Evolutionary conservation across 2,888 invertebrate species (phyloP).

Genomic region (Melipona bicolor): DNA sequence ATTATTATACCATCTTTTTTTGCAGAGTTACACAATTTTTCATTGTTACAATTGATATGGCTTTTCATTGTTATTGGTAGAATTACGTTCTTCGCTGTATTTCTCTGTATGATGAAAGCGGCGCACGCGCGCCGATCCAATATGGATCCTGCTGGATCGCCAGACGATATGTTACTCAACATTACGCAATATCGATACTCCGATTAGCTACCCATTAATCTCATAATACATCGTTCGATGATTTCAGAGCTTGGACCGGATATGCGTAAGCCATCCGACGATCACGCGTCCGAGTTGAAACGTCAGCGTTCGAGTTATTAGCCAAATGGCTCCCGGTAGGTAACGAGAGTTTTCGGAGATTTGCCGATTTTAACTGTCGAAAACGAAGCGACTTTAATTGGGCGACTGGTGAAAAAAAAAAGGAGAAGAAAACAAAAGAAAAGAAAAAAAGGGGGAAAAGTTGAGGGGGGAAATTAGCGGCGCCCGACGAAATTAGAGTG

Average conservation of each 20-base stretch:
- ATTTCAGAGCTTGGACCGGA: slow-evolving; percentile 23
- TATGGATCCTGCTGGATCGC: background rate
- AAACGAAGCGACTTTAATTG: slow-evolving; percentile 30
- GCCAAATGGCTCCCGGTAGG: background rate
- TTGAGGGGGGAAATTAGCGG: slow-evolving; percentile 21
- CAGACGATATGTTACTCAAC: slow-evolving; percentile 13
- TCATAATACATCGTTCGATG: slow-evolving; percentile 23
- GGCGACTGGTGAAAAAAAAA: background rate
- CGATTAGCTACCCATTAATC: slow-evolving; percentile 16
- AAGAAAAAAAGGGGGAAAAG: background rate
- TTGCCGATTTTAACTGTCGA: background rate
- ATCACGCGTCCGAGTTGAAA: slow-evolving; percentile 7
- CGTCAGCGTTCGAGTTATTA: background rate
- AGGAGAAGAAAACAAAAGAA: too few relatives aligned
- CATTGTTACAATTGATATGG: too few relatives aligned
- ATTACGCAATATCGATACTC: slow-evolving; percentile 5
- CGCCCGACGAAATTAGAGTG: slow-evolving; percentile 21
- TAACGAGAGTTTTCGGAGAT: background rate
- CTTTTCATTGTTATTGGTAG: too few relatives aligned
- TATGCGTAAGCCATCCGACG: background rate
- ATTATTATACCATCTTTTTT: too few relatives aligned
- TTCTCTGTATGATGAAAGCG: background rate
- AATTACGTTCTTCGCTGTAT: too few relatives aligned
- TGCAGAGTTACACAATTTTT: too few relatives aligned
- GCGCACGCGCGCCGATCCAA: background rate